These are phyloP conservation scores for Ochotona princeps DNA, from an alignment of 2,113 vertebrate species.

Conservation along the genomic window DNA sequence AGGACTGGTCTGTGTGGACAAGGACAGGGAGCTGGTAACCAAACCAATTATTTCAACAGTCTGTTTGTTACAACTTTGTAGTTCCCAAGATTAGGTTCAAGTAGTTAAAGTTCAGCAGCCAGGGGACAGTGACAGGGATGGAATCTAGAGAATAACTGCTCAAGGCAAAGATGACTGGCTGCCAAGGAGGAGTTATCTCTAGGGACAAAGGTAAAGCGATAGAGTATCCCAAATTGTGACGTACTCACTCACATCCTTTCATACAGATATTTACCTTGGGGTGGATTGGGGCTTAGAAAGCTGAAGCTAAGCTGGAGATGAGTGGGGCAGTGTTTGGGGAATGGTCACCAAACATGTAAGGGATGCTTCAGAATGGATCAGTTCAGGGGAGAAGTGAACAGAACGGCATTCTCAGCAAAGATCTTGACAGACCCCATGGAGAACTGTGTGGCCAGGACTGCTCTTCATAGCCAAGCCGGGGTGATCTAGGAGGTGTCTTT, in stretches of 20 bases:
- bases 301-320: background rate
- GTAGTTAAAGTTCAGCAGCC: background rate
- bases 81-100: no score
- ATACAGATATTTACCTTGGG: background rate
- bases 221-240: background rate
- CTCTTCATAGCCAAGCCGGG: background rate
- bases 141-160: background rate
- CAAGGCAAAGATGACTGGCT: background rate
- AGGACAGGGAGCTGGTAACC: no score
- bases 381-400: background rate
- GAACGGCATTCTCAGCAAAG: background rate
- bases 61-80: no score
- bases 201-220: background rate
- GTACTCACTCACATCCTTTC: fast-evolving
- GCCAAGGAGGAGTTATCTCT: background rate
- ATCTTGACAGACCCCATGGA: background rate
- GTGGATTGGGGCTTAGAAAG: background rate
- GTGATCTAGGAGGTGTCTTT: background rate
- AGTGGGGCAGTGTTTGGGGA: background rate
- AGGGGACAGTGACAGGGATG: background rate
- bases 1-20: no score
- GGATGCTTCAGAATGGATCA: background rate
- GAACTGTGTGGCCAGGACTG: background rate
- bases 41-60: no score
- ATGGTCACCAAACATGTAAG: background rate